Evolutionary conservation across 2,113 vertebrate genomes (phyloP).

Genomic region (Neogobius melanostomus): DNA sequence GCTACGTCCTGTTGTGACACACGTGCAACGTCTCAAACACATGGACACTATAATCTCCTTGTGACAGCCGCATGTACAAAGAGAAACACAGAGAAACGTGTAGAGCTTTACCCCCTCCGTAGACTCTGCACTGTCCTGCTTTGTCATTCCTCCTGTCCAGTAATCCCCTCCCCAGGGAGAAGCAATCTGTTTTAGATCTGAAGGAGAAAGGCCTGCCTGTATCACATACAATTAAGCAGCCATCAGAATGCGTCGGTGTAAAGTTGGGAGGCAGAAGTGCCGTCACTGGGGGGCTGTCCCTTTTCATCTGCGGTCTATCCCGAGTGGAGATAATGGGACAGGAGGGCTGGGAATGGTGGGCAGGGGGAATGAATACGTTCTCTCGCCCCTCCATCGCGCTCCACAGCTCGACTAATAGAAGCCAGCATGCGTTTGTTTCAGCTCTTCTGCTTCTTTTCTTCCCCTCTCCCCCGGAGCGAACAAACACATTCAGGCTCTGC

Average conservation of each 20-base stretch:
- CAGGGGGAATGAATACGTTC: conserved; percentile 65
- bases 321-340: conserved; percentile 76
- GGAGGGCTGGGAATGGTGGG: conserved; percentile 36
- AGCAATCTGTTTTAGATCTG: conserved; percentile 79
- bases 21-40: conserved; percentile 45
- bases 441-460: conserved; percentile 72
- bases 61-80: conserved; percentile 30
- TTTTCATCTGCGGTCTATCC: conserved; percentile 68
- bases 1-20: conserved; percentile 25
- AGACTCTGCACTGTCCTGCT: conserved; percentile 62
- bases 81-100: conserved; percentile 45
- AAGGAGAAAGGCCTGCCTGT: conserved; percentile 71
- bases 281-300: conserved; percentile 59
- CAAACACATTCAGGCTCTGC: conserved; percentile 67
- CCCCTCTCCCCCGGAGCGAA: conserved; percentile 56
- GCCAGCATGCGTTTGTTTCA: conserved; percentile 76
- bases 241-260: conserved; percentile 68
- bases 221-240: conserved; percentile 79
- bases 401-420: conserved; percentile 73
- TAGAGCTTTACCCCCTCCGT: conserved; percentile 40
- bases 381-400: conserved; percentile 61
- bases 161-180: conserved; percentile 74
- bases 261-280: conserved; percentile 65
- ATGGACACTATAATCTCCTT: conserved; percentile 56
- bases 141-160: conserved; percentile 69